These are phyloP conservation scores for Crocidura indochinensis DNA, from an alignment of 2,797 vertebrate genomes.

Conservation along the genomic window DNA sequence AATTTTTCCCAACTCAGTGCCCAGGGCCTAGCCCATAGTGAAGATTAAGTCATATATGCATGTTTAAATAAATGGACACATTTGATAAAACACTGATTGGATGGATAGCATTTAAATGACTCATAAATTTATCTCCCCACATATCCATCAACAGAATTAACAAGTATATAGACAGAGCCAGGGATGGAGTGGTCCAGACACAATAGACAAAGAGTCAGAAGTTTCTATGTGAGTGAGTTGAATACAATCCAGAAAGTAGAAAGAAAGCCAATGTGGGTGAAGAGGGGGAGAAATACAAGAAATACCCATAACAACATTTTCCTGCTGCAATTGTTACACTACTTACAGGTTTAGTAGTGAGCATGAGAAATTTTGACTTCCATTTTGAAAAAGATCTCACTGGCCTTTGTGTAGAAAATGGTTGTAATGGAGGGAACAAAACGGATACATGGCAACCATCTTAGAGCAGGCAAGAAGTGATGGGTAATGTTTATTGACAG, in stretches of 20 bases:
- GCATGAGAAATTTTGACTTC: neutral
- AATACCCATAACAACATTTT: too few species aligned
- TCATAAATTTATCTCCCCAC: neutral
- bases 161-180: neutral
- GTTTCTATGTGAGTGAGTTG: neutral
- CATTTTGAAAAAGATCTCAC: neutral
- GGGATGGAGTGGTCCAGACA: neutral
- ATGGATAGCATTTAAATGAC: neutral
- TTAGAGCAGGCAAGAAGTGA: neutral
- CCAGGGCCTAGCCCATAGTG: neutral
- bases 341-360: neutral
- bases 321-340: too few species aligned
- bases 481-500: fast-evolving
- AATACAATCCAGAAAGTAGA: neutral
- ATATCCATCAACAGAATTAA: neutral
- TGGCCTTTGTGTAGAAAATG: neutral
- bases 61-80: neutral
- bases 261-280: neutral
- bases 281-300: too few species aligned
- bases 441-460: neutral
- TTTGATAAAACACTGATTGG: neutral
- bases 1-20: neutral
- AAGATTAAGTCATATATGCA: neutral
- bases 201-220: neutral
- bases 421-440: neutral